Evolutionary conservation across 2,113 vertebrate species (phyloP), one percentile per base, ranked within the genome.

Genomic region (Rhodinocichla rosea): DNA sequence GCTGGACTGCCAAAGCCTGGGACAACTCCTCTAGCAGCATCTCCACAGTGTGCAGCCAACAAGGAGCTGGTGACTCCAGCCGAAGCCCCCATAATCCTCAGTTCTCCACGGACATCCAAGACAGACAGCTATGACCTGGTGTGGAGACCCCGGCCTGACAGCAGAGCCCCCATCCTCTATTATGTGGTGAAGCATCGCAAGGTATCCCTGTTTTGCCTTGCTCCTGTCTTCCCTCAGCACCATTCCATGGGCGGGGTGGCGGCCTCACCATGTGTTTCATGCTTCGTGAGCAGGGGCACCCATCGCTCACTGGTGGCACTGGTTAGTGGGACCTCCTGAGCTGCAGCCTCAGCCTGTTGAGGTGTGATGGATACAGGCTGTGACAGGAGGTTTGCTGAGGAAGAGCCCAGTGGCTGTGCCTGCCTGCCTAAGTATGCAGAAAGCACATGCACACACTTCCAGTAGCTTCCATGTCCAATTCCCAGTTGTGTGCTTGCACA

Each of bases 171-270:
- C 5, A 97, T 99, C 67, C 98, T 99, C 94, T 99, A 99, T 96
- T 99, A 99, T 0, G 95, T 99, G 89, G 97, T 99, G 95, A 99
- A 99, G 91, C 99, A 99, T 95, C 98, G 99, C 97, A 99, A 99
- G 99, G 99, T 99, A 98, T 55, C 13, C 1, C 28, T 20, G 56
- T 68, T 89, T 26, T 27, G 15, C 9, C 1, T 28, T 28, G 40
- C 21, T 40, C 55, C 10, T 28, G 3, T 33, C 45, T 71, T 78
- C 52, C 70, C 78, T 85, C 63, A 24, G 40, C 0, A 2, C 57
- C 1, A 0, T 52, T 86, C 33, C 68, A 9, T 6, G 7, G 42
- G 26, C 0, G 0, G 87, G 70, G 67, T 69, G n/a, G 50, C 45
- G 74, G 53, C 89, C n/a, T 81, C 30, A 5, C 19, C 24, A 26